These are phyloP conservation scores for Tragelaphus eurycerus DNA, from an alignment of 2,797 vertebrate genomes.

Conservation along the genomic window DNA sequence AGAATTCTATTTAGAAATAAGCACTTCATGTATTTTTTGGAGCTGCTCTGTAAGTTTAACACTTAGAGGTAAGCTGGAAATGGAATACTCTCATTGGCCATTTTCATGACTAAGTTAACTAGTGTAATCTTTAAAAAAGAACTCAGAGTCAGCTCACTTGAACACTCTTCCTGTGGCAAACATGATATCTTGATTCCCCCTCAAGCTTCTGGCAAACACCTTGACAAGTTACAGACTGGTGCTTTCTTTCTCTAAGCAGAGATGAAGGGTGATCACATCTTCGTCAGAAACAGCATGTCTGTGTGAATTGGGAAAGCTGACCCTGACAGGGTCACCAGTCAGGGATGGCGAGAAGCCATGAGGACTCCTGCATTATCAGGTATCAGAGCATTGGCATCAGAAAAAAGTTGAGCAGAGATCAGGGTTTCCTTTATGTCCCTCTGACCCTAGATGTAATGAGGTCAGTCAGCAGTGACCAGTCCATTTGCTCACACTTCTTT, in stretches of 20 bases:
- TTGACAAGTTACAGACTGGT: not conserved
- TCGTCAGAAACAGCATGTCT: not conserved
- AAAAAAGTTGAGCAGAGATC: not conserved
- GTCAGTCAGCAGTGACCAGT: not conserved
- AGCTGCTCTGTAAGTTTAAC: not conserved
- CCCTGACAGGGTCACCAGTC: accelerated
- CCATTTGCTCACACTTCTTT: not conserved
- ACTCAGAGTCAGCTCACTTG: not conserved
- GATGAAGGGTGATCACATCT: not conserved
- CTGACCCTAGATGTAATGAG: not conserved
- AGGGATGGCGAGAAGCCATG: not conserved
- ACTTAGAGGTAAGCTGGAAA: not conserved
- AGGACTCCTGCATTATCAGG: accelerated
- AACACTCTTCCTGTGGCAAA: not conserved
- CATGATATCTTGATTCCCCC: not conserved
- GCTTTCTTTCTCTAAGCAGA: not conserved
- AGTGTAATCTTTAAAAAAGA: not conserved
- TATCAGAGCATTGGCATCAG: not conserved
- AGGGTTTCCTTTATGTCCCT: not conserved
- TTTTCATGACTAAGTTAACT: not conserved
- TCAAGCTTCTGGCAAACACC: not conserved
- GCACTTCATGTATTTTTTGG: not conserved
- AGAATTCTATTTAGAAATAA: not conserved
- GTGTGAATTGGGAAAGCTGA: not conserved
- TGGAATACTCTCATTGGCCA: not conserved